A percentile compares a stretch with the other conserved stretches of the same genome.
phyloP scores from a whole-genome alignment of 2,797 vertebrate species.

The Nyctalus aviator region DNA sequence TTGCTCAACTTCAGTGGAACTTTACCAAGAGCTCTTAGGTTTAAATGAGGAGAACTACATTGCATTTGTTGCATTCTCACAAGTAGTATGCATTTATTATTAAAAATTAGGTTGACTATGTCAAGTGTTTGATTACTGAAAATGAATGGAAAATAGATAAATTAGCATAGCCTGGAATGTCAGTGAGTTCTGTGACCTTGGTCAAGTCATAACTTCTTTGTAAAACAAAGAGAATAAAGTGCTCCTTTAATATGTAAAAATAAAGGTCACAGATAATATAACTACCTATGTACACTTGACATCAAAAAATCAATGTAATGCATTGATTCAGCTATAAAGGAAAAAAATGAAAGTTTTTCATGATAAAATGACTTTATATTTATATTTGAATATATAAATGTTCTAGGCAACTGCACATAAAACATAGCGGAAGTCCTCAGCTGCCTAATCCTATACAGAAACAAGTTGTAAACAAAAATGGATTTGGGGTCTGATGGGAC shows the following conservation, averaged over 20 bases:
- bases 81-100: not conserved
- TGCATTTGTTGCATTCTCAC: not conserved
- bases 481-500: fast-evolving
- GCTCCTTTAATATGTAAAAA: not conserved
- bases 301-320: not conserved
- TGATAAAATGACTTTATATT: not conserved
- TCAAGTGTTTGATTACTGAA: not conserved
- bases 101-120: not conserved
- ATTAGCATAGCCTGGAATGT: not conserved
- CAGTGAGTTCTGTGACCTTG: not conserved
- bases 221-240: not conserved
- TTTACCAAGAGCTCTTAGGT: not conserved
- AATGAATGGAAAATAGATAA: not conserved
- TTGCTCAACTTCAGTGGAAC: not conserved
- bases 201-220: not conserved
- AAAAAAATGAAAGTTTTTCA: not conserved
- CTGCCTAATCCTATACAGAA: not conserved
- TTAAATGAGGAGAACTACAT: not conserved
- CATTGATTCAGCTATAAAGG: not conserved
- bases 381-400: not conserved
- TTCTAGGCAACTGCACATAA: not conserved
- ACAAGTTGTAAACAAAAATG: not conserved
- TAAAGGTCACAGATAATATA: not conserved
- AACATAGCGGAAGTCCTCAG: not conserved
- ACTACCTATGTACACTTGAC: not conserved